These are phyloP conservation scores for Vireo altiloquus DNA, from an alignment of 2,113 vertebrate species.

Conservation along the genomic window DNA sequence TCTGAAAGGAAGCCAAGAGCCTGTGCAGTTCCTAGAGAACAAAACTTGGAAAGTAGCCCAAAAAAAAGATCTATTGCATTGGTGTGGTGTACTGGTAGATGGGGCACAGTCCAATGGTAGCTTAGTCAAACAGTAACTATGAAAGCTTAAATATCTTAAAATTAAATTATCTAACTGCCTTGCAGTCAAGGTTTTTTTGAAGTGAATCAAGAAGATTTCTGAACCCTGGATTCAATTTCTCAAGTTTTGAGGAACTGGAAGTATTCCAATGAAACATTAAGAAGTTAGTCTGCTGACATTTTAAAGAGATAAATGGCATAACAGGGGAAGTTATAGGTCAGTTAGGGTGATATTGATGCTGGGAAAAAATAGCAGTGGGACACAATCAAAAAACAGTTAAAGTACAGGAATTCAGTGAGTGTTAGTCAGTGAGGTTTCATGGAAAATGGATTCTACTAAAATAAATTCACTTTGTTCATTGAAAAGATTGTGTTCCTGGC, in stretches of 20 bases:
- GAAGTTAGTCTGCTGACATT: conserved; percentile 7
- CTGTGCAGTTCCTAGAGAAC: background rate
- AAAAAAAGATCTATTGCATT: background rate
- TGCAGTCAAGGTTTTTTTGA: background rate
- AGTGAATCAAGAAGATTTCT: background rate
- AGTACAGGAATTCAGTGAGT: background rate
- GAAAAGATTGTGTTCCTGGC: background rate
- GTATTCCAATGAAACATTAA: background rate
- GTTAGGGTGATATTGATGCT: background rate
- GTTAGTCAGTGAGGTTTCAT: background rate
- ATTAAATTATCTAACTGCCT: background rate
- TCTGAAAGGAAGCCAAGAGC: background rate
- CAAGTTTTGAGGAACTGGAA: background rate
- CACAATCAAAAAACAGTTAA: background rate
- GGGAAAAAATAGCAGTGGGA: conserved; percentile 1
- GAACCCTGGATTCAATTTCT: background rate
- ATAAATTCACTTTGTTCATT: background rate
- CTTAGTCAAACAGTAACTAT: background rate
- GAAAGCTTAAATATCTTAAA: background rate
- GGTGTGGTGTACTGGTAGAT: background rate
- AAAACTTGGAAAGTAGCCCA: background rate
- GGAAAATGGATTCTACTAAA: background rate
- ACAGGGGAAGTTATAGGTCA: background rate
- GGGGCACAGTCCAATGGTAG: background rate
- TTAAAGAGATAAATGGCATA: conserved; percentile 4